These are phyloP conservation scores for Oceanites oceanicus DNA, from an alignment of 2,113 vertebrate species.

Conservation along the genomic window DNA sequence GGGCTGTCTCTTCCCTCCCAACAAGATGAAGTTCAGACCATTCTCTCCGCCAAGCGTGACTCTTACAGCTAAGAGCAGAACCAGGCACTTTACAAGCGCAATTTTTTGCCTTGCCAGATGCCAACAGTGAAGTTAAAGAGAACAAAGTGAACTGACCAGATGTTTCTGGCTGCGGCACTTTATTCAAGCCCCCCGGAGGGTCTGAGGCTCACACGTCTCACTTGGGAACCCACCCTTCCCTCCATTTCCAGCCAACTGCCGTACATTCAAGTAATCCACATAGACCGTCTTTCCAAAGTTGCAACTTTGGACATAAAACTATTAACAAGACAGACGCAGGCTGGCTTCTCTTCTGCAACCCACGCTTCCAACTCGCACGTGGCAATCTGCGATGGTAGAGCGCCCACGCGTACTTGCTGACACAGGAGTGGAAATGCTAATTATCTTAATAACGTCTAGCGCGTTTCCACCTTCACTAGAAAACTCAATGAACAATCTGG, in stretches of 20 bases:
- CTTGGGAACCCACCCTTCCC: neutral
- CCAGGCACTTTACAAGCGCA: neutral
- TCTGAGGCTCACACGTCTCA: neutral
- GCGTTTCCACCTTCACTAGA: neutral
- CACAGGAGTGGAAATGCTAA: neutral
- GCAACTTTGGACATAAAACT: neutral
- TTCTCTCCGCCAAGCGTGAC: neutral
- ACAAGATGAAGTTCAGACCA: neutral
- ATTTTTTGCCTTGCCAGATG: neutral
- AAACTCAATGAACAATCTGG: neutral
- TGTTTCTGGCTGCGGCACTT: neutral
- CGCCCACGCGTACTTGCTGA: neutral
- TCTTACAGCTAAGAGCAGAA: neutral
- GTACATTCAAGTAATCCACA: neutral
- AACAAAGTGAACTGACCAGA: neutral
- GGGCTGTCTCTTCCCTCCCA: neutral
- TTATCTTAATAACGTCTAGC: neutral
- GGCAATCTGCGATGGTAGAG: neutral
- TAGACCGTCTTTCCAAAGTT: rapidly evolving
- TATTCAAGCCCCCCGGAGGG: neutral
- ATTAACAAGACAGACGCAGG: neutral
- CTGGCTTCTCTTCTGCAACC: neutral
- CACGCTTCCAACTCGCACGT: neutral
- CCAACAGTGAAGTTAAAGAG: neutral
- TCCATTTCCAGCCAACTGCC: neutral